These are phyloP conservation scores for Melitaea cinxia DNA, from an alignment of 1,140 invertebrate species.

Conservation along the genomic window DNA sequence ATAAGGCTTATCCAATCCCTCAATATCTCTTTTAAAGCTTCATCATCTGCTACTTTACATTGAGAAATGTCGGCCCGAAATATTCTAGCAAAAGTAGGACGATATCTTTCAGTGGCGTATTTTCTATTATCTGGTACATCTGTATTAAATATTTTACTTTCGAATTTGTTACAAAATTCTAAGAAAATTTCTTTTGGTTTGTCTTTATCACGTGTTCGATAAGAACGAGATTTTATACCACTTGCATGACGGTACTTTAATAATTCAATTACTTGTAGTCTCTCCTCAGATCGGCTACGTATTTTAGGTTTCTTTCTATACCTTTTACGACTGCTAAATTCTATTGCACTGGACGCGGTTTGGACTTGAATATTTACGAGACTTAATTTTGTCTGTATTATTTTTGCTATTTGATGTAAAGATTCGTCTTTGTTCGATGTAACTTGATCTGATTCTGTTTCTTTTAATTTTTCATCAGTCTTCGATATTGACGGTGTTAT, in stretches of 20 bases:
- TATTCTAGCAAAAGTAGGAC: slow-evolving; percentile 7
- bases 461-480: slow-evolving; percentile 2
- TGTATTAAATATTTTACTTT: not conserved
- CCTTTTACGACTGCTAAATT: slow-evolving; percentile 19
- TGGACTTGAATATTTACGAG: slow-evolving; percentile 13
- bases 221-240: slow-evolving; percentile 8
- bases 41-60: slow-evolving; percentile 9
- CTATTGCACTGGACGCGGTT: slow-evolving; percentile 19
- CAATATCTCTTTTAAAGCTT: slow-evolving; percentile 33
- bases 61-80: slow-evolving; percentile 1
- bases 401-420: not conserved
- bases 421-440: not conserved
- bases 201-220: slow-evolving; percentile 7
- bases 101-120: not conserved
- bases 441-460: not conserved
- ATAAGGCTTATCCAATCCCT: slow-evolving; percentile 43
- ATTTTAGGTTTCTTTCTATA: slow-evolving; percentile 27
- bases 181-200: slow-evolving; percentile 5
- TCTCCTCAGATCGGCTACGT: slow-evolving; percentile 44
- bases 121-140: not conserved
- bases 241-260: not conserved
- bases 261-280: slow-evolving; percentile 23
- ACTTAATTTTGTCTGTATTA: slow-evolving; percentile 6
- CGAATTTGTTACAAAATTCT: slow-evolving; percentile 5
- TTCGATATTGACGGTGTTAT: slow-evolving; percentile 33